Base-by-base conservation (phyloP, 2,113 vertebrate species). In the Datnioides undecimradiatus region DNA sequence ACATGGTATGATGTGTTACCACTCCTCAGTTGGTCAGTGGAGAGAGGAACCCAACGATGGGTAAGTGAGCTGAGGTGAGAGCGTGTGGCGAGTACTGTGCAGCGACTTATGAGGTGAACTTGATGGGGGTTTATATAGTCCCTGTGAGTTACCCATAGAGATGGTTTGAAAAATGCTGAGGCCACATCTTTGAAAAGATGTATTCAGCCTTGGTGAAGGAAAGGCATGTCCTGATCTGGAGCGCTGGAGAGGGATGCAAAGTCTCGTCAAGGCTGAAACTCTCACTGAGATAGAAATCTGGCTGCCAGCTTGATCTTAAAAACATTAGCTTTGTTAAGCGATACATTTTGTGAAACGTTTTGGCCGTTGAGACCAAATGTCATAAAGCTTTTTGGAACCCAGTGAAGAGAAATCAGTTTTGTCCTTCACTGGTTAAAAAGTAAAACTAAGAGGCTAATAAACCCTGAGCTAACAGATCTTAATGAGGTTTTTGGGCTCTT, bases 151-250 rank as follows among this genome's bases (percentile, higher is more conserved):
- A 52, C 41, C 57, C 48, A 17, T 3, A 41, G 36, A 9, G 25
- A 6, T 29, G 45, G 45, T 33, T 69, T 13, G 1, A 57, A 66
- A 60, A 67, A 52, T 71, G 65, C 67, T 75, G 83, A 84, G 12
- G 65, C 54, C 49, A 66, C 60, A 75, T 82, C 4, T 8, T 64
- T 5, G 9, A 41, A 54, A 52, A 80, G 25, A 84, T 73, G 55
- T 51, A 43, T 78, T 89, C 55, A 80, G 76, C 94, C 94, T 95
- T 95, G 93, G 29, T 58, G 46, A 81, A 17, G 79, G 92, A 90
- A 91, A 93, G 90, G 89, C 29, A 91, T 89, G 94, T 95, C 74
- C 94, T 92, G 92, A 91, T 87, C 94, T 74, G 4, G 40, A 77
- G 80, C 68, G 36, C 34, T 21, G 19, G 21, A 71, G 52, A 72